phyloP scores from a whole-genome alignment of 2,113 vertebrate species.

The Oreochromis spilurus region DNA sequence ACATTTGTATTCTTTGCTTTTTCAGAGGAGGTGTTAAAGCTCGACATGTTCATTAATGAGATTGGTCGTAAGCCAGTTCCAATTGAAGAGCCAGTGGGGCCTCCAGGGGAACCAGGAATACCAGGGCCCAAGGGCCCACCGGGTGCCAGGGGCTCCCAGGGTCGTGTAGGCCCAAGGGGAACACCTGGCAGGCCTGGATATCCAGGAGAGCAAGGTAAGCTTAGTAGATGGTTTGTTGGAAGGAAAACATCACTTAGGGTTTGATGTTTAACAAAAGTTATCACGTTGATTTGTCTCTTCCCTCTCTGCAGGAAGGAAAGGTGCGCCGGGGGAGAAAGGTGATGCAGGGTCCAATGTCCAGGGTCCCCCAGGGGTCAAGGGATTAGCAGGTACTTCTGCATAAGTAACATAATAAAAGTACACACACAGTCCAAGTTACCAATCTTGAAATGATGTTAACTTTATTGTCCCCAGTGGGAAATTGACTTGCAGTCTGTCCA shows the following conservation, averaged over 20 bases:
- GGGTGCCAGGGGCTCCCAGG: slow-evolving; percentile 72
- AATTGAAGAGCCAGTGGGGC: slow-evolving; percentile 75
- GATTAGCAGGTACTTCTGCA: slow-evolving; percentile 64
- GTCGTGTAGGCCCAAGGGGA: slow-evolving; percentile 69
- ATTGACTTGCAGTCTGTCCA: not conserved
- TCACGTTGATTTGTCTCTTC: not conserved
- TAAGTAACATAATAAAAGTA: not conserved
- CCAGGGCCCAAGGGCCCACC: slow-evolving; percentile 72
- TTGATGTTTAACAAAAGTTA: not conserved
- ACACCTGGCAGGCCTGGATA: slow-evolving; percentile 69
- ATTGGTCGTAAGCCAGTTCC: slow-evolving; percentile 80
- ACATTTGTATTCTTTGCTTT: not conserved
- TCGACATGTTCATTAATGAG: slow-evolving; percentile 80
- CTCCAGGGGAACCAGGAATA: slow-evolving; percentile 79
- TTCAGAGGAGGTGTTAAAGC: slow-evolving; percentile 83
- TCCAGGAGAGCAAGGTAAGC: slow-evolving; percentile 82
- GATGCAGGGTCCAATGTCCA: slow-evolving; percentile 58
- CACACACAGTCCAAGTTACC: not conserved
- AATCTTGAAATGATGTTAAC: not conserved
- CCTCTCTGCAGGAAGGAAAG: slow-evolving; percentile 57
- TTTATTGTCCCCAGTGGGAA: not conserved
- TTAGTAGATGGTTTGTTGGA: not conserved
- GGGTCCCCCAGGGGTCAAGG: slow-evolving; percentile 67
- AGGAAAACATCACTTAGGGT: not conserved
- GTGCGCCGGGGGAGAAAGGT: slow-evolving; percentile 62